These are phyloP conservation scores for Malurus melanocephalus DNA, from an alignment of 2,113 vertebrate species.

Conservation along the genomic window DNA sequence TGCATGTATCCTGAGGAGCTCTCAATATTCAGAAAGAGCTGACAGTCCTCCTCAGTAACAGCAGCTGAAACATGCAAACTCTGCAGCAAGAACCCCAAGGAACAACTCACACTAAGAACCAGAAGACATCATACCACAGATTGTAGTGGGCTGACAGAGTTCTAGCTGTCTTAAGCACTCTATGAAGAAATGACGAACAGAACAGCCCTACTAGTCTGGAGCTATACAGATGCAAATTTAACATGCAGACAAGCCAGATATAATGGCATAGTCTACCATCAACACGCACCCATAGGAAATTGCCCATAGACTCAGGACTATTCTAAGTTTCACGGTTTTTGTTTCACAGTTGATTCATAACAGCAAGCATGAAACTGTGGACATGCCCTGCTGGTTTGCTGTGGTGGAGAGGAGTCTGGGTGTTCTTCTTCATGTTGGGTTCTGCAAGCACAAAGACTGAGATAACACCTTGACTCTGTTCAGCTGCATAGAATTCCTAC, in stretches of 20 bases:
- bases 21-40: neutral
- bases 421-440: neutral
- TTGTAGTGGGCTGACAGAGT: neutral
- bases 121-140: neutral
- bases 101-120: neutral
- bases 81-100: neutral
- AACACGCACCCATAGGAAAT: neutral
- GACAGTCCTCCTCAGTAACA: neutral
- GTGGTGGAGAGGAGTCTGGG: neutral
- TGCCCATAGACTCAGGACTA: neutral
- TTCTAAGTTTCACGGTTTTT: neutral
- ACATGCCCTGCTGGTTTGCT: neutral
- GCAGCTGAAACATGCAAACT: neutral
- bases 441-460: neutral
- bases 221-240: neutral
- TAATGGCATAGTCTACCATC: neutral
- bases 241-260: neutral
- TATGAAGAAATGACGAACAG: rapidly evolving
- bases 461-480: neutral
- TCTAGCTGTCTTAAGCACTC: neutral
- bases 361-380: neutral
- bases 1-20: neutral
- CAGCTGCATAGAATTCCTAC: neutral
- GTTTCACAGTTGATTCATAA: neutral
- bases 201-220: neutral